Conservation (phyloP, 2,113 vertebrate species). For the Piaya cayana region DNA sequence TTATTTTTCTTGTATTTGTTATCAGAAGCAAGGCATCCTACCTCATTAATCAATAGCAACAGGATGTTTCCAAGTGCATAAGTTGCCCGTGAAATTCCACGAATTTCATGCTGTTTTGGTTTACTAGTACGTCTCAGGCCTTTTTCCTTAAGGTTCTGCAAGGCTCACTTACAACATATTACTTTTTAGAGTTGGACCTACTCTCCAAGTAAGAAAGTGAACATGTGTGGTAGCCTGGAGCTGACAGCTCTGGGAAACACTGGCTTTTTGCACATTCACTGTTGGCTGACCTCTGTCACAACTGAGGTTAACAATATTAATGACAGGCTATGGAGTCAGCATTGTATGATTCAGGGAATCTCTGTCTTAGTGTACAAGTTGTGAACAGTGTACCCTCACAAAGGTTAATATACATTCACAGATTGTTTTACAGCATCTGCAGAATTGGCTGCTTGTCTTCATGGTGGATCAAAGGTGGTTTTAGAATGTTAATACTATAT, state of each 20-base stretch:
- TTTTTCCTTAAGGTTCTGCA: background rate
- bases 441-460: background rate
- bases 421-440: background rate
- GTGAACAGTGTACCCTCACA: background rate
- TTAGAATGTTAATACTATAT: background rate
- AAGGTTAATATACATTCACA: background rate
- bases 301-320: background rate
- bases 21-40: background rate
- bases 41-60: background rate
- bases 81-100: background rate
- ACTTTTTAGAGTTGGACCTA: background rate
- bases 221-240: background rate
- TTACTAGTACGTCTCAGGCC: background rate
- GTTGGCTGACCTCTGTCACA: background rate
- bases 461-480: background rate
- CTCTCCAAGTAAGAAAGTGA: background rate
- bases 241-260: background rate
- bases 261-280: background rate
- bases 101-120: background rate
- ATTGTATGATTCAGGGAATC: accelerated
- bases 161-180: background rate
- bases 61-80: background rate
- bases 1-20: background rate
- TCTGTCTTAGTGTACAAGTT: background rate
- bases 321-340: background rate